These are phyloP conservation scores for Dinothrombium tinctorium DNA, from an alignment of 1,140 invertebrate genomes.

Conservation along the genomic window DNA sequence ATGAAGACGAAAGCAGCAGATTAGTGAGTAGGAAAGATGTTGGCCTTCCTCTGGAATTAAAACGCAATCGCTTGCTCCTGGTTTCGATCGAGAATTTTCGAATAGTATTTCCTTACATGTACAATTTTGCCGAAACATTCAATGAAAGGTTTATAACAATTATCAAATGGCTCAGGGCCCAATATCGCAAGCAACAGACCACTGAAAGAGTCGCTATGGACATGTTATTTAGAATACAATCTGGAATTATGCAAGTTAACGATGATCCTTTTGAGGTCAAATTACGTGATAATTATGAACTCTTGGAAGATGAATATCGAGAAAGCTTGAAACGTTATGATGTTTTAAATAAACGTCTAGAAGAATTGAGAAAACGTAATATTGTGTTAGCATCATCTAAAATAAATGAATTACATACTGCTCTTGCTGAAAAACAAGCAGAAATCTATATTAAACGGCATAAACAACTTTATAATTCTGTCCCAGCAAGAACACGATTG, in stretches of 20 bases:
- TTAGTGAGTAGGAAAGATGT: neutral
- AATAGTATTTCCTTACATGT: constrained; percentile 68
- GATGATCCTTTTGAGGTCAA: constrained; percentile 97
- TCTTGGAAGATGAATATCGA: constrained; percentile 83
- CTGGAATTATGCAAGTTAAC: constrained; percentile 64
- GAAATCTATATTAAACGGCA: constrained; percentile 86
- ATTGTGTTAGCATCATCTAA: constrained; percentile 16
- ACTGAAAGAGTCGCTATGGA: constrained; percentile 39
- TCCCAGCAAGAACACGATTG: constrained; percentile 42
- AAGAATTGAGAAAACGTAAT: constrained; percentile 31
- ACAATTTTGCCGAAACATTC: constrained; percentile 74
- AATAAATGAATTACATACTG: constrained; percentile 63
- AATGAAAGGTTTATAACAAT: constrained; percentile 55
- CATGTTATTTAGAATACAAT: constrained; percentile 49
- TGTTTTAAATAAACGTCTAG: constrained; percentile 66
- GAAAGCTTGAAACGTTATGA: constrained; percentile 75
- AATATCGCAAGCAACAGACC: constrained; percentile 39
- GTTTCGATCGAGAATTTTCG: constrained; percentile 42
- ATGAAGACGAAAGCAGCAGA: neutral
- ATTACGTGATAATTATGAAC: constrained; percentile 78
- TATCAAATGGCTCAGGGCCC: constrained; percentile 81
- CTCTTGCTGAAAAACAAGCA: constrained; percentile 58
- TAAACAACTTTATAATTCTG: constrained; percentile 41
- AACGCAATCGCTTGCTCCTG: constrained; percentile 2
- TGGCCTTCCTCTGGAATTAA: constrained; percentile 17